Percentiles rank a stretch among this genome's conserved stretches.
Evolutionary conservation across 2,888 invertebrate genomes (phyloP).

Genomic region (Neelides folsomi): DNA sequence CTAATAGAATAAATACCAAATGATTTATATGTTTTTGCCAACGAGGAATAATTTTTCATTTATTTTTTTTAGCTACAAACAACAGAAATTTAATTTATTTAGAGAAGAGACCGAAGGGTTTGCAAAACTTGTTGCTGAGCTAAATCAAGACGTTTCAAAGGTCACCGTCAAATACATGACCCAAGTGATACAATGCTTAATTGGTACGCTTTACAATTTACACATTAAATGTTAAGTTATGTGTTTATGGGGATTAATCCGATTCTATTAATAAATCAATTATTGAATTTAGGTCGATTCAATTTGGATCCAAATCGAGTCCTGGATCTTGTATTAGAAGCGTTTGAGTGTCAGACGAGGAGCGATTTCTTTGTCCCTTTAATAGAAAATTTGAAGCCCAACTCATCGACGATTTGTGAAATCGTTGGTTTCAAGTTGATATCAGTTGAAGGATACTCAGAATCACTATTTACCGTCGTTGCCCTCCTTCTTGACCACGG

Average conservation of each 20-base stretch:
- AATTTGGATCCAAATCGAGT: conserved; percentile 98
- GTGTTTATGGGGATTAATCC: not conserved
- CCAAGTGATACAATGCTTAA: conserved; percentile 82
- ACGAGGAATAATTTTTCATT: too few species aligned
- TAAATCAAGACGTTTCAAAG: conserved; percentile 63
- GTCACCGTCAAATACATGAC: conserved; percentile 56
- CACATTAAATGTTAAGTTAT: not conserved
- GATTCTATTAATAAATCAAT: not conserved
- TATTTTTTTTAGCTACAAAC: conserved; percentile 95
- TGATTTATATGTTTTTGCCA: too few species aligned
- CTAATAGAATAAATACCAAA: too few species aligned
- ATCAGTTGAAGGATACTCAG: conserved; percentile 35
- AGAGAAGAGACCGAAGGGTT: conserved; percentile 99
- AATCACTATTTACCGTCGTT: conserved; percentile 73
- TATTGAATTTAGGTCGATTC: conserved; percentile 64
- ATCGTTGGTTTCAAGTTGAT: conserved; percentile 83
- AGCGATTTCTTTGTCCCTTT: conserved; percentile 73
- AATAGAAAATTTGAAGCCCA: conserved; percentile 73
- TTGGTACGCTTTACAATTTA: conserved; percentile 47
- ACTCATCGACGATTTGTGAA: conserved; percentile 76
- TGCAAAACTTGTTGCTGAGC: conserved; percentile 85
- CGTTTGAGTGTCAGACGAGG: conserved; percentile 77
- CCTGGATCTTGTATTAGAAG: conserved; percentile 87
- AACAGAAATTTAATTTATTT: conserved; percentile 95
- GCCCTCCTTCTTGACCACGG: conserved; percentile 78